These are phyloP conservation scores for Drosophila jambulina DNA, from an alignment of 1,140 invertebrate species.

Conservation along the genomic window DNA sequence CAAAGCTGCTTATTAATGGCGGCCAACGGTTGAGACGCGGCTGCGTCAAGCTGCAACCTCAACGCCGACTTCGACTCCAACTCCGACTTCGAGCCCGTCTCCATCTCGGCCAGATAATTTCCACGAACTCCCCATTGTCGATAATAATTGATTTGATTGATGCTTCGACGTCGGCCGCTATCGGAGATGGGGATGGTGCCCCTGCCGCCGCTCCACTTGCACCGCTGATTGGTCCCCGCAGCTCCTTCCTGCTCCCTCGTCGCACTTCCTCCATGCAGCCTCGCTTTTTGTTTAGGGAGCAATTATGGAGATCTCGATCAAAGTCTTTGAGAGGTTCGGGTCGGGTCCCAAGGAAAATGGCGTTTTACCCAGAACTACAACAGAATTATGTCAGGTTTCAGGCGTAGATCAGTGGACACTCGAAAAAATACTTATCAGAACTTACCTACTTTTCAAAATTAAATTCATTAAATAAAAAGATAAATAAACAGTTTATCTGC, in stretches of 20 bases:
- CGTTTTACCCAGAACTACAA: not conserved
- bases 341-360: conserved; percentile 36
- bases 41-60: conserved; percentile 27
- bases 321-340: conserved; percentile 17
- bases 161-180: conserved; percentile 72
- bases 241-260: conserved; percentile 13
- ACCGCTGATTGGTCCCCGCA: conserved; percentile 62
- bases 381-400: not conserved
- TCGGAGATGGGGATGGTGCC: conserved; percentile 11
- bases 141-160: conserved; percentile 85
- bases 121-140: conserved; percentile 77
- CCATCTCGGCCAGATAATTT: conserved; percentile 58
- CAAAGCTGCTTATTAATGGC: conserved; percentile 82
- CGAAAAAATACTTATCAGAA: not conserved
- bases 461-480: not conserved
- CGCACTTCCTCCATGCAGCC: not conserved
- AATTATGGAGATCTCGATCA: conserved; percentile 46
- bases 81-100: conserved; percentile 21
- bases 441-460: not conserved
- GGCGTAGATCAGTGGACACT: not conserved
- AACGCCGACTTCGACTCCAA: not conserved
- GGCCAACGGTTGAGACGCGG: conserved; percentile 62
- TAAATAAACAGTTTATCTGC: not conserved
- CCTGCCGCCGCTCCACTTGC: conserved; percentile 40
- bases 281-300: conserved; percentile 36